Percentiles rank a stretch among this genome's conserved stretches.
Conservation (phyloP, 1,140 invertebrate genomes). For the Orius laevigatus region DNA sequence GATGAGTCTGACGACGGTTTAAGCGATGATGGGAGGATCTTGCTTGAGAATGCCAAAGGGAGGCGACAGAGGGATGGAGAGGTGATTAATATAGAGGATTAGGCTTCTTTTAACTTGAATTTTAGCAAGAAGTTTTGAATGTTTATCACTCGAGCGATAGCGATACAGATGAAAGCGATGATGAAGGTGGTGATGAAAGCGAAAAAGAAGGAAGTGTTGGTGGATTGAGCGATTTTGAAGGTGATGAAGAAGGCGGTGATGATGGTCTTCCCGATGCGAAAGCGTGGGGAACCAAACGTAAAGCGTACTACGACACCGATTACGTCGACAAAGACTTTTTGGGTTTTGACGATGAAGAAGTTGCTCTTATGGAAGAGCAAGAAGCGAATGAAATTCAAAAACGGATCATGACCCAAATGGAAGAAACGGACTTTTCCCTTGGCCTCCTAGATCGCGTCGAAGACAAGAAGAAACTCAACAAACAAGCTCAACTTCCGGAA, state of each 20-base stretch:
- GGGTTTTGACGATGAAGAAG: conserved; percentile 47
- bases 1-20: conserved; percentile 57
- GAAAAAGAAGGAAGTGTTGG: conserved; percentile 25
- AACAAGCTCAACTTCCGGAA: conserved; percentile 19
- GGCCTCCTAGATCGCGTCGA: conserved; percentile 35
- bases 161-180: conserved; percentile 34
- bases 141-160: conserved; percentile 27
- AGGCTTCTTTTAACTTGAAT: neutral
- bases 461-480: conserved; percentile 21
- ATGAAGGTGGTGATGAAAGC: conserved; percentile 27
- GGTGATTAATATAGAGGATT: neutral
- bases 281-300: conserved; percentile 73
- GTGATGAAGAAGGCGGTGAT: conserved; percentile 52
- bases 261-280: conserved; percentile 53
- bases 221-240: conserved; percentile 27
- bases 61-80: conserved; percentile 34
- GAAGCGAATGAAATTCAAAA: conserved; percentile 70
- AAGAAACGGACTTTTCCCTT: conserved; percentile 63
- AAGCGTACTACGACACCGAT: conserved; percentile 67
- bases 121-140: conserved; percentile 39
- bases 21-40: conserved; percentile 39
- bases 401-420: conserved; percentile 55
- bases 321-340: conserved; percentile 76
- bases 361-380: conserved; percentile 65
- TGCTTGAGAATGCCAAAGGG: conserved; percentile 39